phyloP scores from a whole-genome alignment of 1,140 invertebrate species.

The Anagrus nilaparvatae region DNA sequence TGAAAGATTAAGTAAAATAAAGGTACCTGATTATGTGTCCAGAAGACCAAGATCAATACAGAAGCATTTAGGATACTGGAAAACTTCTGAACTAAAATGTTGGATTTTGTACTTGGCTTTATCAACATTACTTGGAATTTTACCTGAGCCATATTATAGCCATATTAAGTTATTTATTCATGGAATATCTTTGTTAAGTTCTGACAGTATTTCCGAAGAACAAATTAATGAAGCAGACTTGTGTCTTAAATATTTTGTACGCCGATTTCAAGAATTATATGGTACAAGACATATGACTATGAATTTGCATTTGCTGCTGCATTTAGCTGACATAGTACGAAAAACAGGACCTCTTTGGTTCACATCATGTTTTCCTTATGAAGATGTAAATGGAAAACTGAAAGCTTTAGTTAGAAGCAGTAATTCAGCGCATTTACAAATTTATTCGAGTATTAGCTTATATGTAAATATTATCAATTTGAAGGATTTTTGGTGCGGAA shows the following conservation, averaged over 20 bases:
- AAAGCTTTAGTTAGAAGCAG: slow-evolving; percentile 8
- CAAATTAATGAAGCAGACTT: background rate
- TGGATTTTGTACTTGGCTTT: slow-evolving; percentile 10
- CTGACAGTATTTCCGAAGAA: background rate
- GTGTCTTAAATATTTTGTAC: background rate
- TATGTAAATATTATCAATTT: no score
- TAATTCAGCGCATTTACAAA: slow-evolving; percentile 4
- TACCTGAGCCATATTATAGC: background rate
- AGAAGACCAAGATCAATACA: slow-evolving; percentile 12
- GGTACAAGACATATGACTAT: background rate
- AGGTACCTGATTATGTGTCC: slow-evolving; percentile 4
- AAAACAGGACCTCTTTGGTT: slow-evolving; percentile 6
- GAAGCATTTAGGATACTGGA: slow-evolving; percentile 9
- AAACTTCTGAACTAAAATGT: slow-evolving; percentile 8
- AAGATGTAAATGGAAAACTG: slow-evolving; percentile 9
- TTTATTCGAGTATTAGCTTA: no score
- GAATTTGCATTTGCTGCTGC: slow-evolving; percentile 5
- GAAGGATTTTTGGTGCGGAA: no score
- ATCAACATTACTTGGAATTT: background rate
- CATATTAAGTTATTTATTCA: slow-evolving; percentile 3
- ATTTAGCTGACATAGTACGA: slow-evolving; percentile 2
- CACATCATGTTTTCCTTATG: slow-evolving; percentile 10
- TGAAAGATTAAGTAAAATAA: no score
- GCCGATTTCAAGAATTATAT: slow-evolving; percentile 6
- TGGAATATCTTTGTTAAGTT: slow-evolving; percentile 3